A percentile compares a stretch with the other conserved stretches of the same genome.
These are phyloP conservation scores for Trichacis sp. DNA, from an alignment of 2,888 invertebrate species.

Conservation along the genomic window DNA sequence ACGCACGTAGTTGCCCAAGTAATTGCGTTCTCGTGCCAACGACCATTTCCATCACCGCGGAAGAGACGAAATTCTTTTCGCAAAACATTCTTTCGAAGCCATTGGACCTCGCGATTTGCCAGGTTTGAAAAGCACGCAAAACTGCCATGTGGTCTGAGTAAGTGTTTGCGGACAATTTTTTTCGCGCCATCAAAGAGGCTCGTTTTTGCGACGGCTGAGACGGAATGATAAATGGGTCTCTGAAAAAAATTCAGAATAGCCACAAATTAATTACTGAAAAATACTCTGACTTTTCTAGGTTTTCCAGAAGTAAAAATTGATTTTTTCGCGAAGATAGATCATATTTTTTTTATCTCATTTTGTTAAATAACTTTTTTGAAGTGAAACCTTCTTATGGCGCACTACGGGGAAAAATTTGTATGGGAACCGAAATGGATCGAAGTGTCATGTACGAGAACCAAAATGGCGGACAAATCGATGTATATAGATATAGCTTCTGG, in stretches of 20 bases:
- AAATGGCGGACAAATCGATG: no score
- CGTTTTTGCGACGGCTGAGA: slow-evolving; percentile 77
- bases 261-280: not conserved
- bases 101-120: slow-evolving; percentile 74
- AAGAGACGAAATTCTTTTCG: slow-evolving; percentile 80
- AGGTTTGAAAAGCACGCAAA: slow-evolving; percentile 82
- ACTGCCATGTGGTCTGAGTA: slow-evolving; percentile 92
- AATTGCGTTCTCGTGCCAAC: slow-evolving; percentile 86
- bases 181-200: slow-evolving; percentile 74
- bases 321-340: no score
- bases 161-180: slow-evolving; percentile 80
- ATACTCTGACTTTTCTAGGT: no score
- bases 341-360: no score
- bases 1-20: slow-evolving; percentile 81
- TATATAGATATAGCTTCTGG: no score
- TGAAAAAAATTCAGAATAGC: slow-evolving; percentile 37
- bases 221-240: slow-evolving; percentile 85
- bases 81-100: slow-evolving; percentile 81
- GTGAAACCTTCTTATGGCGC: no score
- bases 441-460: no score
- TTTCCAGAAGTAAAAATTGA: no score
- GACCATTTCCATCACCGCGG: slow-evolving; percentile 91
- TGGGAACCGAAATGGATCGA: no score
- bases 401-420: no score
- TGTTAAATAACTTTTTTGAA: no score